Percentiles rank a stretch among this genome's conserved stretches.
Conservation (phyloP, 2,888 invertebrate species). For the Elegia similella region DNA sequence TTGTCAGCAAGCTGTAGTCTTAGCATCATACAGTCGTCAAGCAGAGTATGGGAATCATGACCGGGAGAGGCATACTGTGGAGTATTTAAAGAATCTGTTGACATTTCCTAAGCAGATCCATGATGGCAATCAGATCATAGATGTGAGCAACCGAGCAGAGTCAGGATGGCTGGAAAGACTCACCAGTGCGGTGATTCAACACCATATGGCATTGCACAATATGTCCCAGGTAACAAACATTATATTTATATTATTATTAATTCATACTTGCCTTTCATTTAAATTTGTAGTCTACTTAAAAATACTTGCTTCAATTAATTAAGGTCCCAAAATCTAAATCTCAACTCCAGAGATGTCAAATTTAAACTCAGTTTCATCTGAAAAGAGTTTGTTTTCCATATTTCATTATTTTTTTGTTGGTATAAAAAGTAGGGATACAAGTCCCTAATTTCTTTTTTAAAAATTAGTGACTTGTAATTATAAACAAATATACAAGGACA, state of each 20-base stretch:
- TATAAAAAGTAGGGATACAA: too few relatives aligned
- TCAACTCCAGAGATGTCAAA: too few relatives aligned
- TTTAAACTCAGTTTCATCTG: too few relatives aligned
- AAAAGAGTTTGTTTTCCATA: too few relatives aligned
- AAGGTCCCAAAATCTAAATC: too few relatives aligned
- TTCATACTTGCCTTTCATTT: too few relatives aligned
- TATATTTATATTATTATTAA: background rate
- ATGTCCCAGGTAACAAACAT: conserved; percentile 84
- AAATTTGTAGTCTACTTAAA: too few relatives aligned
- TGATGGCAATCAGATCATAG: conserved; percentile 71
- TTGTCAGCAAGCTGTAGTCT: conserved; percentile 93
- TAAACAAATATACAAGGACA: too few relatives aligned
- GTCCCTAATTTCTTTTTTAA: too few relatives aligned
- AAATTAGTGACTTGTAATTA: too few relatives aligned
- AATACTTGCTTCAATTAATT: too few relatives aligned
- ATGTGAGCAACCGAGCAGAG: conserved; percentile 80
- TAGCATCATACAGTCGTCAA: conserved; percentile 97
- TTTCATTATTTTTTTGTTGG: too few relatives aligned
- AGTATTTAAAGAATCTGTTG: conserved; percentile 94
- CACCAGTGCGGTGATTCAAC: conserved; percentile 89
- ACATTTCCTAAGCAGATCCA: conserved; percentile 94
- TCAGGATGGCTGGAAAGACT: conserved; percentile 87
- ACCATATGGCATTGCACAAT: conserved; percentile 87
- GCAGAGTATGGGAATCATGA: conserved; percentile 97
- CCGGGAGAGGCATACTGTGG: conserved; percentile 92